These are phyloP conservation scores for Gambelia wislizenii DNA, from an alignment of 2,797 vertebrate genomes.

Conservation along the genomic window DNA sequence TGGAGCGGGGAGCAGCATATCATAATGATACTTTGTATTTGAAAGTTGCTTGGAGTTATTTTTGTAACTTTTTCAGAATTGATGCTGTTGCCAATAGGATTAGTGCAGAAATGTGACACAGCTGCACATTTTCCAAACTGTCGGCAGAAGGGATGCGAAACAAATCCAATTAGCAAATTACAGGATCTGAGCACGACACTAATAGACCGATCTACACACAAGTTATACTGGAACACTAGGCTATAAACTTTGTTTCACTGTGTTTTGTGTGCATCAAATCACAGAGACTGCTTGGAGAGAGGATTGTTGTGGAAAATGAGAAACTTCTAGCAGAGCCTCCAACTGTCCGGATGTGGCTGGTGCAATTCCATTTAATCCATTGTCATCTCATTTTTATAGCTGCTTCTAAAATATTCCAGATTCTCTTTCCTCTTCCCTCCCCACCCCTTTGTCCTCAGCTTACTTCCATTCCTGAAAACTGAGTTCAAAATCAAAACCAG, in stretches of 20 bases:
- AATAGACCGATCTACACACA: neutral
- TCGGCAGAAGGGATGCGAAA: constrained; percentile 58
- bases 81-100: constrained; percentile 47
- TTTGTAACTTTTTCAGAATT: constrained; percentile 14
- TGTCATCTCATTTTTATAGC: no score
- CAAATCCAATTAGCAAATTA: constrained; percentile 73
- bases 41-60: constrained; percentile 8
- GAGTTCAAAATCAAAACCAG: no score
- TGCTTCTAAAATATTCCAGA: no score
- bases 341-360: no score
- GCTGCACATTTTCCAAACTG: constrained; percentile 55
- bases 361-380: no score
- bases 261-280: neutral
- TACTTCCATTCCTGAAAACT: no score
- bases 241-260: neutral
- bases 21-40: neutral
- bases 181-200: constrained; percentile 58
- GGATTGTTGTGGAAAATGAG: neutral
- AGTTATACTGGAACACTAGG: neutral
- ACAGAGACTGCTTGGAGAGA: neutral
- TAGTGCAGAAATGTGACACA: constrained; percentile 53
- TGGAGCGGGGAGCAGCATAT: neutral
- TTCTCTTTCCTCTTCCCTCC: no score
- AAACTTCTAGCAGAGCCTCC: neutral
- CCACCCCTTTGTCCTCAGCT: no score